A percentile compares a stretch with the other conserved stretches of the same genome.
phyloP scores from a whole-genome alignment of 2,113 vertebrate species.

The Tympanuchus pallidicinctus region DNA sequence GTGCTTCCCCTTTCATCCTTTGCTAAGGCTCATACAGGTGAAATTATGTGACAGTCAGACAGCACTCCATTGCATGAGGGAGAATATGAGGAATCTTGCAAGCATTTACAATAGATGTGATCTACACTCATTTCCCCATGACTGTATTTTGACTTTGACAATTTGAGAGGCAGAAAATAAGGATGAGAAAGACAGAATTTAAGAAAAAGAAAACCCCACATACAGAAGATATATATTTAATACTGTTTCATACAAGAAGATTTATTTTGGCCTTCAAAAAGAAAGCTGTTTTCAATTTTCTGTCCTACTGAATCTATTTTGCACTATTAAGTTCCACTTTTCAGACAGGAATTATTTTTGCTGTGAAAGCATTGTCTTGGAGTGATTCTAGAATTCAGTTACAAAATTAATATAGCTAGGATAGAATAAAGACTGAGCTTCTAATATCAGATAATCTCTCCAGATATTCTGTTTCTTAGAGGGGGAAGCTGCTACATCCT shows the following conservation, averaged over 20 bases:
- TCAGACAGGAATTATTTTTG: slow-evolving; percentile 26
- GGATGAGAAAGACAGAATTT: not conserved
- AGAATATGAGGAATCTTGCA: not conserved
- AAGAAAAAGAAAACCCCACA: not conserved
- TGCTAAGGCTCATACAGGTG: not conserved
- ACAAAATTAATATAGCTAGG: not conserved
- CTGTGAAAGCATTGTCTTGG: not conserved
- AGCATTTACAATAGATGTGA: not conserved
- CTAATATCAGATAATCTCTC: slow-evolving; percentile 1
- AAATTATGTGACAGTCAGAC: not conserved
- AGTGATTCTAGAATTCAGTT: slow-evolving; percentile 20
- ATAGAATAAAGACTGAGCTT: not conserved
- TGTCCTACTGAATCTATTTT: slow-evolving; percentile 9
- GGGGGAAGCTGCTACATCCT: not conserved
- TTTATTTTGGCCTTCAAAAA: not conserved
- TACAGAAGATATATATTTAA: not conserved
- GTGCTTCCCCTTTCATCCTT: not conserved
- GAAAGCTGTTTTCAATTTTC: slow-evolving; percentile 33
- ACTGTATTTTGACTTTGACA: not conserved
- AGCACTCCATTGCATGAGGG: not conserved
- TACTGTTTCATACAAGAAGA: not conserved
- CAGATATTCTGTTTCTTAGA: not conserved
- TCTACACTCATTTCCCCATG: not conserved
- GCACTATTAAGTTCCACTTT: not conserved
- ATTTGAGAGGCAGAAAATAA: not conserved